Conservation (phyloP, 2,888 invertebrate genomes). For the Xestobium rufovillosum region DNA sequence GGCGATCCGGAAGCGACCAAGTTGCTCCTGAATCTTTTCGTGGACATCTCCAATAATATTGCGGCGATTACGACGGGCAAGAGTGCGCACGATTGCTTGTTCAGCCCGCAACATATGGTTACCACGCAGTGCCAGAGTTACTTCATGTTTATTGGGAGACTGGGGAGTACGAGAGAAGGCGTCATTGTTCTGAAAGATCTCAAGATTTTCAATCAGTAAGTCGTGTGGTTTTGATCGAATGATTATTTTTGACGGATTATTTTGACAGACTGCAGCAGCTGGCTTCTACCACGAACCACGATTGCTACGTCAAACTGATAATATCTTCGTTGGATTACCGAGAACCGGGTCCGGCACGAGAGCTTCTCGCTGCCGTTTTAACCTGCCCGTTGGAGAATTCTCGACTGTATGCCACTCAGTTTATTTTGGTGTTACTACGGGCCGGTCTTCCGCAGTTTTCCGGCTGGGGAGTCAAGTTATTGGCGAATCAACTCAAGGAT, state of each 20-base stretch:
- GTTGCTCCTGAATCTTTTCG: constrained; percentile 69
- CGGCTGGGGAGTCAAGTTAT: constrained; percentile 78
- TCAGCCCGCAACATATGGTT: constrained; percentile 80
- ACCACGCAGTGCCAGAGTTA: constrained; percentile 91
- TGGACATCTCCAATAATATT: constrained; percentile 70
- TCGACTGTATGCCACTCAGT: constrained; percentile 84
- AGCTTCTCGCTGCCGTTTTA: constrained; percentile 43
- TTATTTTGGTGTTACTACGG: constrained; percentile 78
- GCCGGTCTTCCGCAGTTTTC: constrained; percentile 67
- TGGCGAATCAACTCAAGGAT: constrained; percentile 81
- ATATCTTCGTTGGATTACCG: constrained; percentile 87
- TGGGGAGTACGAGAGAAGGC: constrained; percentile 66
- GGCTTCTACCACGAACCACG: constrained; percentile 75
- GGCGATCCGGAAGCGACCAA: constrained; percentile 59
- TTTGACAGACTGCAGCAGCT: constrained; percentile 65
- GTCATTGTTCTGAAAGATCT: constrained; percentile 64
- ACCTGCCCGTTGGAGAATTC: constrained; percentile 52
- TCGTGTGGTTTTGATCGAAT: constrained; percentile 16
- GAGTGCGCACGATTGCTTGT: constrained; percentile 77
- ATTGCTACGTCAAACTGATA: constrained; percentile 89
- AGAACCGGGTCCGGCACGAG: constrained; percentile 60
- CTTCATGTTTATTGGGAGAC: constrained; percentile 85
- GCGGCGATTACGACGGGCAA: constrained; percentile 62
- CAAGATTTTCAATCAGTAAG: constrained; percentile 67
- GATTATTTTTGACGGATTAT: constrained; percentile 5